phyloP scores from a whole-genome alignment of 2,113 vertebrate species.

The Pavo muticus region DNA sequence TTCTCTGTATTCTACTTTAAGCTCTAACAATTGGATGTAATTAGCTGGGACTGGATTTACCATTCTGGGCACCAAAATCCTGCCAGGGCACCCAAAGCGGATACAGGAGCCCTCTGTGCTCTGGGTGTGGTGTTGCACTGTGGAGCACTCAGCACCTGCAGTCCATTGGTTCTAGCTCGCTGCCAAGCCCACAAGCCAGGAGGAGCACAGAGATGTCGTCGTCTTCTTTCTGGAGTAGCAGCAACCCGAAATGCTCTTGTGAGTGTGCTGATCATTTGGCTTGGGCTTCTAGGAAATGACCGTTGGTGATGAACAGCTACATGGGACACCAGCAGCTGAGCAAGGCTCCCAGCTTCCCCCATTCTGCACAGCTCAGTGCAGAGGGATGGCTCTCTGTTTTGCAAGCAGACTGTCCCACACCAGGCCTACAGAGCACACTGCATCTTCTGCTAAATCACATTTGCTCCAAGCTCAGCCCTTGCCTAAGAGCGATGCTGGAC shows the following conservation, averaged over 20 bases:
- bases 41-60: constrained; percentile 17
- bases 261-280: neutral
- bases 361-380: neutral
- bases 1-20: neutral
- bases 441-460: neutral
- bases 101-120: neutral
- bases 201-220: neutral
- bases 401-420: neutral
- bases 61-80: constrained; percentile 27
- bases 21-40: neutral
- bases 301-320: neutral
- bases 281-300: neutral
- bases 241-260: neutral
- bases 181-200: neutral
- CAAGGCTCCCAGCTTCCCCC: neutral
- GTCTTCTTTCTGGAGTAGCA: neutral
- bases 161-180: neutral
- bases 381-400: neutral
- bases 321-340: neutral
- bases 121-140: accelerated
- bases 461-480: neutral
- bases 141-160: accelerated
- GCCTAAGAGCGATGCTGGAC: neutral
- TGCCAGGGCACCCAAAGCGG: neutral
- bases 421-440: neutral